Base-by-base conservation (phyloP, 2,113 vertebrate species). In the Ophthalmolycus amberensis region DNA sequence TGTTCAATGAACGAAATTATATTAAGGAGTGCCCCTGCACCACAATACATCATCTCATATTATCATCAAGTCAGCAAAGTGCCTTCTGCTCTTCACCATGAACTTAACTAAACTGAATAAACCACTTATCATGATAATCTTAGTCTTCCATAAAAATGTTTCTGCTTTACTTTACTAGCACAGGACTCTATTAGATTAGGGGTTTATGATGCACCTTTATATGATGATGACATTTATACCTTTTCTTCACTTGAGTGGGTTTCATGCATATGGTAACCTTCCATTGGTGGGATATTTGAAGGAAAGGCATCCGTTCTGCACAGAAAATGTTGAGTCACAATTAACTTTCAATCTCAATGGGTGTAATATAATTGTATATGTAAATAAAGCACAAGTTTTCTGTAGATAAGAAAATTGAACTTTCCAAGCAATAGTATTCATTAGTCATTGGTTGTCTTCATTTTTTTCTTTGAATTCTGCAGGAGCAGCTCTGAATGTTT, bases 31-130 rank as follows among this genome's bases (percentile, higher is more conserved):
- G 66, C n/a, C 15, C 40, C 68, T 82, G 27, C 37, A 66, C 16
- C 56, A 25, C 29, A 71, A 62, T 2, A 56, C 12, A 5, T 63
- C 60, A 73, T 44, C 50, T 82, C 18, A 42, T 67, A 64, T 85
- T 64, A 71, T 67, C 46, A 67, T 80, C 44, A 66, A 81, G 20
- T 48, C 37, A 25, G 32, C 25, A 71, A 77, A 74, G n/a, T 46
- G 37, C 9, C 15, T 60, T 25, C 44, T 54, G 60, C 18, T 64
- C 9, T 27, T 63, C 46, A 16, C 37, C 27, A 29, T 71, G 29
- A 75, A 70, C 64, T 34, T 48, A 71, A 48, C 25, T 59, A 22
- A 73, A 48, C 32, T 50, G 12, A 77, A 82, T 29, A 25, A 79
- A 75, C 25, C 46, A 25, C 42, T 32, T 54, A 63, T 42, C 38